A percentile compares a stretch with the other conserved stretches of the same genome.
These are phyloP conservation scores for Poeciliopsis presidionis DNA, from an alignment of 2,797 vertebrate species.

Conservation along the genomic window DNA sequence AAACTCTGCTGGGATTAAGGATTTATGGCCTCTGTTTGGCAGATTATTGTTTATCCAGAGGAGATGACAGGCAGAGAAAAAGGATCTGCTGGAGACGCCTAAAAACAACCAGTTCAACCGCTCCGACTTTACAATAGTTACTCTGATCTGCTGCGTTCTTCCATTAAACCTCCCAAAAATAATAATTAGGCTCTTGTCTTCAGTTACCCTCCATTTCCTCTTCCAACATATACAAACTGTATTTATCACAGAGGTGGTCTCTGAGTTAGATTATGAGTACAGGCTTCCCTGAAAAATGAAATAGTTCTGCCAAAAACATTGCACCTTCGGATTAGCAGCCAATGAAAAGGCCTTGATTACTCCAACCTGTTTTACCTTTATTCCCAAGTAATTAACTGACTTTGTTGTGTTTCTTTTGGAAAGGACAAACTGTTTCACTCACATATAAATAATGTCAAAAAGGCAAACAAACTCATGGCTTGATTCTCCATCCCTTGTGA, in stretches of 20 bases:
- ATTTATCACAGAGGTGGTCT: slow-evolving; percentile 11
- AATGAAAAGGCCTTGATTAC: background rate
- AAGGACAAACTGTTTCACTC: background rate
- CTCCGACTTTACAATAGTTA: background rate
- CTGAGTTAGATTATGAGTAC: background rate
- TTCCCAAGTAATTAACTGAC: background rate
- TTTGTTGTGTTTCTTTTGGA: background rate
- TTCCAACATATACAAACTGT: background rate
- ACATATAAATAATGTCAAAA: background rate
- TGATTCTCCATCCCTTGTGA: background rate
- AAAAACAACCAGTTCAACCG: background rate
- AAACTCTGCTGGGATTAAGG: slow-evolving; percentile 55
- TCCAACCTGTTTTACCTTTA: background rate
- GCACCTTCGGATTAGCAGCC: background rate
- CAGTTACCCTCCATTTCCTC: background rate
- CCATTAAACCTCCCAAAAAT: slow-evolving; percentile 2
- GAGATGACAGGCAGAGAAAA: background rate
- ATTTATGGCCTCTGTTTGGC: slow-evolving; percentile 26
- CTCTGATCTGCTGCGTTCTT: slow-evolving; percentile 14
- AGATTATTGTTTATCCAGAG: slow-evolving; percentile 44
- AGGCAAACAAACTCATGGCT: background rate
- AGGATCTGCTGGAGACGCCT: background rate
- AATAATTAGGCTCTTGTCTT: slow-evolving; percentile 1
- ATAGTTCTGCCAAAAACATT: background rate
- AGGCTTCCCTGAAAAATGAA: slow-evolving; percentile 25